Evolutionary conservation across 2,888 invertebrate species (phyloP).

Genomic region (Pseudoips prasinana): DNA sequence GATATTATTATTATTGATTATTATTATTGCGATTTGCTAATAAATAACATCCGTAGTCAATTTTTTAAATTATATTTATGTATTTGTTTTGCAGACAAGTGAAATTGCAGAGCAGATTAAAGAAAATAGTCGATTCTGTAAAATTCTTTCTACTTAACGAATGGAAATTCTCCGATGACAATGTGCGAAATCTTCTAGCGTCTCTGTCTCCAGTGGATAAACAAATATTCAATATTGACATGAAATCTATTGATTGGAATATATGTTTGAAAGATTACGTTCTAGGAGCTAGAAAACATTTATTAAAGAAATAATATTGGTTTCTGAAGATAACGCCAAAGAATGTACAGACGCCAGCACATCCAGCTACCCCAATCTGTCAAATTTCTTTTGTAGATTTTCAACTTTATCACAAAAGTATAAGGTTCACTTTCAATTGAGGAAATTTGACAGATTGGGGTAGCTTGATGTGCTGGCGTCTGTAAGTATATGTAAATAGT

Average conservation of each 20-base stretch:
- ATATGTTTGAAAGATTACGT: conserved; percentile 27
- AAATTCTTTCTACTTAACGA: conserved; percentile 28
- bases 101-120: conserved; percentile 33
- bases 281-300: conserved; percentile 25
- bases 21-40: no score
- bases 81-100: conserved; percentile 34
- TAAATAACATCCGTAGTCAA: no score
- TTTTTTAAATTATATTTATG: neutral
- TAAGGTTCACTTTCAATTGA: no score
- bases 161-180: conserved; percentile 32
- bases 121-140: conserved; percentile 14
- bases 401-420: no score
- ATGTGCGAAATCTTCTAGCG: conserved; percentile 21
- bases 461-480: no score
- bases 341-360: no score
- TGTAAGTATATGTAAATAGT: neutral
- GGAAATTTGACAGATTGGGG: no score
- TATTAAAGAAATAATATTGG: conserved; percentile 9
- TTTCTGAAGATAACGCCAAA: neutral
- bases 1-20: no score
- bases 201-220: conserved; percentile 24
- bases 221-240: conserved; percentile 31
- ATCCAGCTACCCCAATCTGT: no score
- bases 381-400: no score
- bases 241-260: conserved; percentile 31